Conservation (phyloP, 2,797 vertebrate species). For the Avahi laniger region DNA sequence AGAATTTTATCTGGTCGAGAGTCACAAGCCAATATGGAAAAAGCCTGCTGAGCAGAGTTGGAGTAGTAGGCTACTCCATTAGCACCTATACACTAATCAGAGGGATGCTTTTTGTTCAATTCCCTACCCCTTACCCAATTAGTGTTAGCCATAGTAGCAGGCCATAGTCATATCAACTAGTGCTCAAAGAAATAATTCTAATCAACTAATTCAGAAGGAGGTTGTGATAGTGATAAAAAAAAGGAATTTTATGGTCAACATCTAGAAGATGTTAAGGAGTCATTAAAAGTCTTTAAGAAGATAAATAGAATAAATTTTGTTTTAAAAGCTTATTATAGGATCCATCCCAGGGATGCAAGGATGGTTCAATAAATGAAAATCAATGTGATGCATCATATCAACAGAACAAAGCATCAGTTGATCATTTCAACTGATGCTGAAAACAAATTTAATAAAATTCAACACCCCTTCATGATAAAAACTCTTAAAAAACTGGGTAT, state of each 20-base stretch:
- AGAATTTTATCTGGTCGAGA: neutral
- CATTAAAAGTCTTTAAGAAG: slow-evolving; percentile 6
- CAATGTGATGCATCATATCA: neutral
- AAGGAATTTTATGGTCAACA: neutral
- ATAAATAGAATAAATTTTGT: neutral
- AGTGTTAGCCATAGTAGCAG: neutral
- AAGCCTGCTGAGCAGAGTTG: neutral
- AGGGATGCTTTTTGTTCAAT: neutral
- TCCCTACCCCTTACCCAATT: neutral
- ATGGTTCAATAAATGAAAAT: neutral
- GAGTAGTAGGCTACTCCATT: neutral
- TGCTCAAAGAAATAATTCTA: neutral
- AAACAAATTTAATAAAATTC: neutral
- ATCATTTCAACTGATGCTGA: neutral
- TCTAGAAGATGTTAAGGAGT: neutral
- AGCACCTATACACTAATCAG: neutral
- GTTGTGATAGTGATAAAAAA: neutral
- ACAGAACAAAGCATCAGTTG: neutral
- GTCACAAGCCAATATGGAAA: neutral
- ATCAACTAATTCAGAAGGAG: neutral
- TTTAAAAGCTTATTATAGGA: neutral
- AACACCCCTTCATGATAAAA: neutral
- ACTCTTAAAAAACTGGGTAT: neutral
- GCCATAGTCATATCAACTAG: neutral
- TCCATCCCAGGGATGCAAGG: neutral